A percentile compares a stretch with the other conserved stretches of the same genome.
Evolutionary conservation across 2,113 vertebrate genomes (phyloP).

Genomic region (Agapornis roseicollis): DNA sequence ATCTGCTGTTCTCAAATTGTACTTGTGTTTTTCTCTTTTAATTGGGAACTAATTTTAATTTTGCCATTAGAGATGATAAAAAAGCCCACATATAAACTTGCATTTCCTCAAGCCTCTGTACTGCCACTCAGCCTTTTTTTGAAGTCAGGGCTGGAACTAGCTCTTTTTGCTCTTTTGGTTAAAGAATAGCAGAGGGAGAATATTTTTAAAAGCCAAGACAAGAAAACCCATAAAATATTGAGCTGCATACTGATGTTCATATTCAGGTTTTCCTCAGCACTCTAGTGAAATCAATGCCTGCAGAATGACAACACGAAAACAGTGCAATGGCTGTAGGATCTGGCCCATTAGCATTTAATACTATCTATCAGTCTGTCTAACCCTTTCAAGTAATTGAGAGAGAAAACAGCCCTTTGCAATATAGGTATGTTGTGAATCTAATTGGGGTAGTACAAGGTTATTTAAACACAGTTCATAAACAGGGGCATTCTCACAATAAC

Average conservation of each 20-base stretch:
- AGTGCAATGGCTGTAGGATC: slow-evolving; percentile 10
- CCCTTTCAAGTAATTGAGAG: slow-evolving; percentile 72
- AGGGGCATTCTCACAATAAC: slow-evolving; percentile 53
- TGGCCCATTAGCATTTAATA: slow-evolving; percentile 58
- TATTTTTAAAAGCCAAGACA: slow-evolving; percentile 66
- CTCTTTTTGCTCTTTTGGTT: slow-evolving; percentile 69
- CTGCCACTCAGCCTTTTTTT: slow-evolving; percentile 59
- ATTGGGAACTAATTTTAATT: slow-evolving; percentile 79
- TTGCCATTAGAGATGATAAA: slow-evolving; percentile 74
- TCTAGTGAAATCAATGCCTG: slow-evolving; percentile 20
- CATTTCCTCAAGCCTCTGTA: slow-evolving; percentile 67
- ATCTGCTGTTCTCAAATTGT: slow-evolving; percentile 66
- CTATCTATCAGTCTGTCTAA: slow-evolving; percentile 64
- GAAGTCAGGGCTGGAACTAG: slow-evolving; percentile 41
- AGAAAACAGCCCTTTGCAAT: slow-evolving; percentile 66
- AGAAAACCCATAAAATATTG: slow-evolving; percentile 70
- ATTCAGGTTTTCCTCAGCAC: neutral
- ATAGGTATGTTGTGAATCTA: slow-evolving; percentile 69
- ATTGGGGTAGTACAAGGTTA: slow-evolving; percentile 70
- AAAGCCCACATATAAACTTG: slow-evolving; percentile 53
- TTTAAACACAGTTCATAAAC: slow-evolving; percentile 67
- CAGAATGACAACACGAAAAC: slow-evolving; percentile 16
- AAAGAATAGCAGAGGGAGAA: slow-evolving; percentile 61
- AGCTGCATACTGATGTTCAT: slow-evolving; percentile 53
- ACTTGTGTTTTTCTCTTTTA: slow-evolving; percentile 73